Base-by-base conservation (phyloP, 2,888 invertebrate species). In the Pinctada fucata region DNA sequence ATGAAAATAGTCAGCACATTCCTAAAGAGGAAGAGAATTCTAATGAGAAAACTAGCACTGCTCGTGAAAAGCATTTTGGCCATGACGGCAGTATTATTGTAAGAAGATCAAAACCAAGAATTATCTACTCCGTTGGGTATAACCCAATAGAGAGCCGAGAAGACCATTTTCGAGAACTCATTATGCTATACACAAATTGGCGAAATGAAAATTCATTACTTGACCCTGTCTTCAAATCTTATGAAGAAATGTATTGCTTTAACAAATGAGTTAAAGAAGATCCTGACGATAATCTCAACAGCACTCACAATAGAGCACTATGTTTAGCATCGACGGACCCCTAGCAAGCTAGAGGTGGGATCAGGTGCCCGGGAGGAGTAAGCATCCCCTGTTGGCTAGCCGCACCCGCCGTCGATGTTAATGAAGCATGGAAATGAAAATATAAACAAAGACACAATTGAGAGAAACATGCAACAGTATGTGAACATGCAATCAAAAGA, bases 51-150 rank as follows among this genome's bases (percentile, higher is more conserved):
- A 52, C 6, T 10, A 52, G 58, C 10, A 52, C 5, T 52, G 58
- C 5, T 8, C 5, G 10, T 8, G 16, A 67, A 67, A 45, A 72
- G 58, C 58, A 48, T 48, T 47, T 52, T 47, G 67, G 52, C 47
- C 1, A 10, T 67, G 72, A 67, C 47, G 71, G 68, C 16, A 48
- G 77, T 10, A 63, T 79, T 6, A 73, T 10, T 64, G 76, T 79
- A 48, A 70, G 66, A 0, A 79, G 81, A 76, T 76, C 5, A 5
- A 52, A 52, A 52, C 10, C n/a, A 3, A 70, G 51, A 58, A 76
- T 84, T 6, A 75, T 84, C 0, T 51, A 58, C 16, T 70, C 47
- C 64, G 51, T 64, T 50, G n/a, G 70, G 45, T 64, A 68, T 64
- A 65, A 70, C n/a, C 49, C 31, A 64, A 16, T 50, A 45, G 45